Evolutionary conservation across 2,888 invertebrate genomes (phyloP), one percentile per base, ranked within the genome.

Genomic region (Xestobium rufovillosum): DNA sequence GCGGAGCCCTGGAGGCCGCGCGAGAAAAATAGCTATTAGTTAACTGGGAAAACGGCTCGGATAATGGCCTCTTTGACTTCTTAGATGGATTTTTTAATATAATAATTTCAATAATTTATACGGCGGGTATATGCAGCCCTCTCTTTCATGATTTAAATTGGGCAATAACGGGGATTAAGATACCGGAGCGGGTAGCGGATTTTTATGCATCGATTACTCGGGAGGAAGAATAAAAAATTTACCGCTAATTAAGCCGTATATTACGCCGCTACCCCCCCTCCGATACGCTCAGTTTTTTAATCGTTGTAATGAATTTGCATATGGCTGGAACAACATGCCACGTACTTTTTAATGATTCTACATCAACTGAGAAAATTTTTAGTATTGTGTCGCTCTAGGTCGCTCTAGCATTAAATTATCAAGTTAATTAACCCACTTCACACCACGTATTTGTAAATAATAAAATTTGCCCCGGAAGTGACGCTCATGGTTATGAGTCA

Each of bases 31-130:
- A 57, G 60, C 59, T 61, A 59, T 63, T 59, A 60, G 62, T 62
- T 61, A 61, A 57, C 53, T 49, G 53, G 49, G 56, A 57, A 65
- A 64, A 51, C 63, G 50, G 65, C 58, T 54, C 51, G 61, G 60
- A 64, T 65, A 62, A 66, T 74, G 70, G 68, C 67, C 70, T 70
- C 75, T 75, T 75, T 75, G 75, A 75, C 75, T 75, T 71, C 72
- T 72, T 71, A 75, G 76, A 76, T 76, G 76, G 76, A 76, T 76
- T 76, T 76, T 76, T 77, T 76, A 76, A 77, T 76, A 76, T 75
- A 76, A 76, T 76, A 75, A 76, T 76, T 76, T 72, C 76, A 71
- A 77, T 68, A 68, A 67, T 68, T 67, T 67, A 68, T 65, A 63
- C 47, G 44, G 45, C 30, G 39, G 26, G 36, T 41, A 38, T 43